Evolutionary conservation across 2,113 vertebrate species (phyloP).

Genomic region (Brienomyrus brachyistius): DNA sequence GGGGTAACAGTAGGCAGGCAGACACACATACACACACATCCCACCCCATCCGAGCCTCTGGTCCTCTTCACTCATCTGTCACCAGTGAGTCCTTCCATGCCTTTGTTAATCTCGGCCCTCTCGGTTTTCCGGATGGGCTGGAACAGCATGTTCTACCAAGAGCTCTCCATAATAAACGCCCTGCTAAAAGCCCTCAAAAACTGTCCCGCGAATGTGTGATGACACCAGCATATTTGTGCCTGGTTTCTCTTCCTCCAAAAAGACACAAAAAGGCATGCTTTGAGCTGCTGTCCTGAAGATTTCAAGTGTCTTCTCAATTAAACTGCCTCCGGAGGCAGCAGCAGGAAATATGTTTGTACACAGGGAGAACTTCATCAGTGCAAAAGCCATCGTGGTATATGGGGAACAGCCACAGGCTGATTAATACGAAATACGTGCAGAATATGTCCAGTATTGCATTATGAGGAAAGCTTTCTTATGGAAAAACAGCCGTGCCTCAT

Average conservation of each 20-base stretch:
- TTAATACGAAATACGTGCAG: not conserved
- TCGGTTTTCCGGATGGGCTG: not conserved
- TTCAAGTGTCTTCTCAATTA: not conserved
- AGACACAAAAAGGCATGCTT: not conserved
- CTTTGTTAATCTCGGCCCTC: not conserved
- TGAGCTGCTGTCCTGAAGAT: not conserved
- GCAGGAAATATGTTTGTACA: not conserved
- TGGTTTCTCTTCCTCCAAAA: constrained; percentile 5
- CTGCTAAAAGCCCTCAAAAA: not conserved
- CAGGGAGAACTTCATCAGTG: not conserved
- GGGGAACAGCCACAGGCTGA: not conserved
- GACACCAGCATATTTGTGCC: not conserved
- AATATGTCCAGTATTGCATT: not conserved
- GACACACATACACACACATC: not conserved
- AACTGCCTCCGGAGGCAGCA: not conserved
- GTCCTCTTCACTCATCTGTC: not conserved
- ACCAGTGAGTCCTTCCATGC: not conserved
- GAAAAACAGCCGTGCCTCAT: not conserved
- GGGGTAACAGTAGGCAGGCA: not conserved
- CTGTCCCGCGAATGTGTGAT: not conserved
- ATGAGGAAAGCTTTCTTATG: not conserved
- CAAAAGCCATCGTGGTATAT: not conserved
- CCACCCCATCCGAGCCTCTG: not conserved
- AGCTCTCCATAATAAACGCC: not conserved
- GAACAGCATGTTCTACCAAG: not conserved